Base-by-base conservation (phyloP, 2,797 vertebrate genomes). In the Poecilia wingei region DNA sequence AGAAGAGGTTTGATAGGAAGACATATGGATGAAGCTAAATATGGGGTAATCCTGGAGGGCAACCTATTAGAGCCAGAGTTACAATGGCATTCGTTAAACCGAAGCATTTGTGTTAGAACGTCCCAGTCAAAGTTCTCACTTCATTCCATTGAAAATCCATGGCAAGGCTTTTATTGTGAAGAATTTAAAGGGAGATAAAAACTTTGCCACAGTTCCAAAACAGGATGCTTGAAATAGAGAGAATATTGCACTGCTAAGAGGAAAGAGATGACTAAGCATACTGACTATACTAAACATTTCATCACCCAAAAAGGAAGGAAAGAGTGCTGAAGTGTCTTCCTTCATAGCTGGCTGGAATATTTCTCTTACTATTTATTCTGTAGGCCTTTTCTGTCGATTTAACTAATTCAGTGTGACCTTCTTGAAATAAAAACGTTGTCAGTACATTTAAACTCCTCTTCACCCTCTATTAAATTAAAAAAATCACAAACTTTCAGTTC, bases 231-330 rank as follows among this genome's bases (percentile, higher is more conserved):
- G 64, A 43, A 69, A 43, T 69, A 1, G 20, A 25, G 12, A 69
- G 5, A 69, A 36, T 6, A 43, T 69, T 69, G 22, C 7, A 12
- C 18, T 39, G 33, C 20, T 25, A 7, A 7, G 22, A 43, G 39
- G 22, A 68, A 68, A 68, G 64, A 41, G 22, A 69, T 69, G 39
- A 69, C 66, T n/a, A 43, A n/a, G 39, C 66, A 69, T 69, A 5
- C 22, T 12, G 22, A n/a, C 22, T 43, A 41, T 69, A 33, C 66
- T n/a, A n/a, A 69, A 43, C 5, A n/a, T 69, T 3, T 69, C 39
- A 68, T 69, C 66, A 69, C 66, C 39, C 66, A 43, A 43, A 43
- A 69, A n/a, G 39, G 66, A 69, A 69, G 66, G 66, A 43, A 43
- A 43, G 39, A 43, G 20, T 10, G 1, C 39, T 43, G 5, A 69